These are phyloP conservation scores for Fregata magnificens DNA, from an alignment of 2,113 vertebrate species.

Conservation along the genomic window DNA sequence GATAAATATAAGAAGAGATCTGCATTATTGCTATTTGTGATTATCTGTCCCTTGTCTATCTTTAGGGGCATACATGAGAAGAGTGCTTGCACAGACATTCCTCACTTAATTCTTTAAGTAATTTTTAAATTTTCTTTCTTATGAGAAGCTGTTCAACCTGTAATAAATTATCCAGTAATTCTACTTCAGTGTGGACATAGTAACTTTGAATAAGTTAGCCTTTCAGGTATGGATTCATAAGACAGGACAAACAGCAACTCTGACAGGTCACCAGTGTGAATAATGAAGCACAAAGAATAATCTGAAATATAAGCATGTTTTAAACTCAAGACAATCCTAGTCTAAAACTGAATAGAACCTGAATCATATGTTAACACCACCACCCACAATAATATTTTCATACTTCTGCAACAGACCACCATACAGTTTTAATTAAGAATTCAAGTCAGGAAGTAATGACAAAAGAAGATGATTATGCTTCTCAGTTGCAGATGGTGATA, in stretches of 20 bases:
- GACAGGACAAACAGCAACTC: neutral
- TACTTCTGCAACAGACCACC: neutral
- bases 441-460: neutral
- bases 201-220: neutral
- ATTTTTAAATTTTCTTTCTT: neutral
- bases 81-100: neutral
- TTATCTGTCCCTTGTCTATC: neutral
- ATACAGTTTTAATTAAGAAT: neutral
- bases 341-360: neutral
- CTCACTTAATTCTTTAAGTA: neutral
- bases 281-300: neutral
- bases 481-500: neutral
- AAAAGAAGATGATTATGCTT: neutral
- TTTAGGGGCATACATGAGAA: neutral
- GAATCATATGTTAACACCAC: neutral
- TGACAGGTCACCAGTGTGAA: neutral
- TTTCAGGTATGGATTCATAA: neutral
- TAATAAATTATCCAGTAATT: neutral
- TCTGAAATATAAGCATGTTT: neutral
- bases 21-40: neutral
- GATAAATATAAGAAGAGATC: neutral
- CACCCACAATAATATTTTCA: neutral
- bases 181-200: neutral
- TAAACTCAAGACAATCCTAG: neutral
- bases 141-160: neutral